phyloP scores from a whole-genome alignment of 53 echinoderm and acorn worm genomes.

The Patiria pectinifera region DNA sequence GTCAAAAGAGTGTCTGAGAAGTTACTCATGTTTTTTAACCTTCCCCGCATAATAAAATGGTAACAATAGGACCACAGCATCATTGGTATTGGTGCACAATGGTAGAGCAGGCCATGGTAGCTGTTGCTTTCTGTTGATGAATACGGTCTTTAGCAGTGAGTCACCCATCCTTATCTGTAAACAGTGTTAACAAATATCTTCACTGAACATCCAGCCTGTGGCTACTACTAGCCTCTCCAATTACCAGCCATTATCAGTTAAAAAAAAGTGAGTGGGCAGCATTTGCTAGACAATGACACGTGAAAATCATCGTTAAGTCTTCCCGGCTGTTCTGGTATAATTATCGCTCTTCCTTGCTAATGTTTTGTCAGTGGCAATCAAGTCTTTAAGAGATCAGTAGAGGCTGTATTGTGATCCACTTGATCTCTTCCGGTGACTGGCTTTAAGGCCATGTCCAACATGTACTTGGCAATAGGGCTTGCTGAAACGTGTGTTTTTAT shows the following conservation, averaged over 20 bases:
- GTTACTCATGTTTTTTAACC: conserved; percentile 1
- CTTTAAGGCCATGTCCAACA: too few species aligned
- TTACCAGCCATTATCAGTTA: background rate
- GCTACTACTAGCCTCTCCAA: background rate
- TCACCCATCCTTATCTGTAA: background rate
- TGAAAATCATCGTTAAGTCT: background rate
- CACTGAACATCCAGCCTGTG: background rate
- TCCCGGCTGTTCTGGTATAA: background rate
- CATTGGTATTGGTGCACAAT: background rate
- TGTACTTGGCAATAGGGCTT: too few species aligned
- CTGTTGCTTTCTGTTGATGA: background rate
- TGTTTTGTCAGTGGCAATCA: background rate
- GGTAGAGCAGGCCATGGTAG: background rate
- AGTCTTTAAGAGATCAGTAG: background rate
- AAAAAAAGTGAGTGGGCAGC: background rate
- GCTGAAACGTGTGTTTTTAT: too few species aligned
- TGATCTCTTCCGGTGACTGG: background rate
- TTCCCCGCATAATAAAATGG: background rate
- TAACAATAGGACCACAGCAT: background rate
- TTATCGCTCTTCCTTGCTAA: background rate
- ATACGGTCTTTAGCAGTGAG: conserved; percentile 1
- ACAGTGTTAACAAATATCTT: background rate
- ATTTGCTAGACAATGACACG: too few species aligned
- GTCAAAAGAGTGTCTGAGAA: conserved; percentile 17
- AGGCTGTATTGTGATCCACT: background rate